These are phyloP conservation scores for Dendrophyllia cribrosa DNA, from an alignment of 64 coral and sea anemone species.

Conservation along the genomic window DNA sequence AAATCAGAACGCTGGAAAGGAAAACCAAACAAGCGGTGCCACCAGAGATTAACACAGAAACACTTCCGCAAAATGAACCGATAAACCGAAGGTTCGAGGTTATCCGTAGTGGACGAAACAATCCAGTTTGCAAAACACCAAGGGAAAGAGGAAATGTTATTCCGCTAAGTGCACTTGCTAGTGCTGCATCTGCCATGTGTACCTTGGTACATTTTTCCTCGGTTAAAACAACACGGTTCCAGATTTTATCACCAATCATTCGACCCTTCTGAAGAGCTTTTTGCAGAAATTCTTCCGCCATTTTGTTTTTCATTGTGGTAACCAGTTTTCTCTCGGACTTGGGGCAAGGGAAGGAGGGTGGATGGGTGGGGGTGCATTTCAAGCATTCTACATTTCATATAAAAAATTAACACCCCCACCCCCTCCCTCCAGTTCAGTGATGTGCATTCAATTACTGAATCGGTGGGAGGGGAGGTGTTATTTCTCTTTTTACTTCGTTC, in stretches of 20 bases:
- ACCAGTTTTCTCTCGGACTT: not conserved
- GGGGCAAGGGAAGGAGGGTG: too few species aligned
- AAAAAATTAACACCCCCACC: too few species aligned
- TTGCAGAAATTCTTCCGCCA: slow-evolving; percentile 78
- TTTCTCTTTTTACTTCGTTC: too few species aligned
- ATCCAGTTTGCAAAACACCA: slow-evolving; percentile 62
- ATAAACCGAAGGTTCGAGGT: slow-evolving; percentile 62
- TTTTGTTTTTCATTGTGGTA: not conserved
- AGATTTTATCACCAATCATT: slow-evolving; percentile 9
- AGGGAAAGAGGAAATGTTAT: slow-evolving; percentile 74
- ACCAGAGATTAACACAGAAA: slow-evolving; percentile 64
- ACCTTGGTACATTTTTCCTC: slow-evolving; percentile 13
- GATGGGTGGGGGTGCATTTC: too few species aligned
- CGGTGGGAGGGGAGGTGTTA: too few species aligned
- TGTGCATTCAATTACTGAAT: too few species aligned
- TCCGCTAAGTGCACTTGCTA: slow-evolving; percentile 37
- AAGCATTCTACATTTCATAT: too few species aligned
- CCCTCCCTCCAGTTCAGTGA: too few species aligned
- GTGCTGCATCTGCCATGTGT: slow-evolving; percentile 20
- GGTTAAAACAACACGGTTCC: slow-evolving; percentile 11
- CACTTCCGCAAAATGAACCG: slow-evolving; percentile 41
- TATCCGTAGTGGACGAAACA: slow-evolving; percentile 78
- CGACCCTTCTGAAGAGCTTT: slow-evolving; percentile 5
- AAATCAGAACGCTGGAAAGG: slow-evolving; percentile 42
- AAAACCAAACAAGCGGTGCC: slow-evolving; percentile 59